Percentiles rank a stretch among this genome's conserved stretches.
Conservation (phyloP, 2,113 vertebrate genomes). For the Acinonyx jubatus region DNA sequence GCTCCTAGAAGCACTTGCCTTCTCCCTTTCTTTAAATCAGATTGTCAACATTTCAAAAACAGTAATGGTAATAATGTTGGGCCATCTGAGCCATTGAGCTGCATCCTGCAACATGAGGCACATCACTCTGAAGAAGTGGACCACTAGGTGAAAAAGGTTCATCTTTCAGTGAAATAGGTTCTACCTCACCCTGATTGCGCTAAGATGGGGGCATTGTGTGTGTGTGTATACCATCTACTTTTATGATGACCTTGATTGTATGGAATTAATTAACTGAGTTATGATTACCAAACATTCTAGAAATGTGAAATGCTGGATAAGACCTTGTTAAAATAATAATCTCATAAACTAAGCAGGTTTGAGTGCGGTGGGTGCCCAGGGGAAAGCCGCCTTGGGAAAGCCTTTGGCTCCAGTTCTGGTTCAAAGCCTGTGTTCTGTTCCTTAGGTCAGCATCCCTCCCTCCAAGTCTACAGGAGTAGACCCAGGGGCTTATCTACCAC, state of each 20-base stretch:
- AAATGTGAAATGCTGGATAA: neutral
- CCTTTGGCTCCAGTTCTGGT: neutral
- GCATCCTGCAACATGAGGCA: neutral
- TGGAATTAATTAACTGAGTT: neutral
- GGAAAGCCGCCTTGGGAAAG: neutral
- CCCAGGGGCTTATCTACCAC: too few relatives aligned
- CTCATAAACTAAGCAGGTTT: neutral
- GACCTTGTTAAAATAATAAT: neutral
- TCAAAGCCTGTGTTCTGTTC: neutral
- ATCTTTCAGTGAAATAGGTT: neutral
- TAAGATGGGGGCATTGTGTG: neutral
- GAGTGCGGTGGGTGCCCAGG: too few relatives aligned
- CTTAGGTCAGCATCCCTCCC: neutral
- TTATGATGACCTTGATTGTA: neutral
- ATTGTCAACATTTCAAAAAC: constrained; percentile 48
- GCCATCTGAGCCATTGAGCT: neutral
- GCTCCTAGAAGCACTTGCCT: neutral
- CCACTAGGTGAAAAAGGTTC: neutral
- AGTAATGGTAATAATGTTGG: neutral
- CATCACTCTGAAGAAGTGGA: neutral
- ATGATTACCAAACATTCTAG: neutral
- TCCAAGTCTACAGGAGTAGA: neutral
- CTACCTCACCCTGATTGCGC: rapidly evolving
- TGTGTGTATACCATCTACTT: neutral
- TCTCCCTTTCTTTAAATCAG: neutral